These are phyloP conservation scores for Branchipolynoe longqiensis DNA, from an alignment of 2,888 invertebrate species.

Conservation along the genomic window DNA sequence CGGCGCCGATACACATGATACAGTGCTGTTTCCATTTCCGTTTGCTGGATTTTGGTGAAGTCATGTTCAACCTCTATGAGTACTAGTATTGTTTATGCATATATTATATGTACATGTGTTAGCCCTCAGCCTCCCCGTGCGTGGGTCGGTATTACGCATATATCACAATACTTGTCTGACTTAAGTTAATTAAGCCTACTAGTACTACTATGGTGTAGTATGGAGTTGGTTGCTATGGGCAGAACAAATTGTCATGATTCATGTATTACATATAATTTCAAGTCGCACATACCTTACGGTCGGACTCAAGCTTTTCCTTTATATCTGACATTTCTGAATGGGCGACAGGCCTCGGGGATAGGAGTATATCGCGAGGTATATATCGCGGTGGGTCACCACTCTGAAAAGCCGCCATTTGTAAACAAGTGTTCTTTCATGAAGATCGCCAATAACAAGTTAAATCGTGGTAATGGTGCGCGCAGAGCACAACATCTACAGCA, in stretches of 20 bases:
- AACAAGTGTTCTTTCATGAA: neutral
- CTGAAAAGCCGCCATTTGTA: neutral
- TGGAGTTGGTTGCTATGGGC: neutral
- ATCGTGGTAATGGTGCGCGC: neutral
- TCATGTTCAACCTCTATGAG: no score
- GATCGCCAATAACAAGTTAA: neutral
- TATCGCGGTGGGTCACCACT: neutral
- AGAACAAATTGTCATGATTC: no score
- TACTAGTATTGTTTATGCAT: no score
- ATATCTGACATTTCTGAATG: neutral
- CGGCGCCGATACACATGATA: no score
- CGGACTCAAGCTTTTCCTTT: neutral
- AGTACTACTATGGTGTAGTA: neutral
- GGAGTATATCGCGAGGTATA: no score
- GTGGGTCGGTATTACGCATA: neutral
- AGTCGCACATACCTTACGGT: no score
- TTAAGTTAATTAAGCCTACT: neutral
- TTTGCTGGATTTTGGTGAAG: no score
- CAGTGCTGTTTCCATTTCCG: no score
- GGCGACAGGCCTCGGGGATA: no score
- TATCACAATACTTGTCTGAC: neutral
- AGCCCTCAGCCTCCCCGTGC: no score
- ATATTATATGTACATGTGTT: no score
- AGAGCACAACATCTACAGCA: neutral
- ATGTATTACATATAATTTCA: no score